Conservation (phyloP, 2,888 invertebrate genomes). For the Myathropa florea region DNA sequence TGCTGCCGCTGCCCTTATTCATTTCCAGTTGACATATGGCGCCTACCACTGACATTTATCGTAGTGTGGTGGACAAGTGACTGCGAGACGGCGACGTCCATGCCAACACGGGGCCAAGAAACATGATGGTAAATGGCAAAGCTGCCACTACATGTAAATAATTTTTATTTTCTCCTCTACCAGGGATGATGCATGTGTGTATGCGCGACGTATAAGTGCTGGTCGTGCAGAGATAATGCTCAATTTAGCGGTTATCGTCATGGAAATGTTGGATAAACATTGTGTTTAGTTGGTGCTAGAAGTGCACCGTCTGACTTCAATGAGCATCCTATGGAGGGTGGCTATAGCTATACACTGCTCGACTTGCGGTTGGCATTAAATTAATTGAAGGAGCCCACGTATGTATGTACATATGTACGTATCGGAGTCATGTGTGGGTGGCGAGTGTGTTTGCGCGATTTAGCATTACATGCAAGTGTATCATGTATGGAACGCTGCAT, state of each 20-base stretch:
- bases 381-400: neutral
- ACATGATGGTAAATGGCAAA: slow-evolving; percentile 31
- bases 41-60: slow-evolving; percentile 65
- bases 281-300: neutral
- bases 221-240: slow-evolving; percentile 53
- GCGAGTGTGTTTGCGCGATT: neutral
- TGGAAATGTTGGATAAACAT: slow-evolving; percentile 17
- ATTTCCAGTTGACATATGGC: slow-evolving; percentile 70
- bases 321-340: neutral
- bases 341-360: neutral
- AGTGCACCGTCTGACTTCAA: neutral
- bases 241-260: slow-evolving; percentile 49
- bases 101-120: slow-evolving; percentile 44
- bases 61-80: slow-evolving; percentile 60
- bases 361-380: neutral
- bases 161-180: slow-evolving; percentile 21
- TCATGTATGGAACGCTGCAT: neutral
- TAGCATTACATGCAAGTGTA: neutral
- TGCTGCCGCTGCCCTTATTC: slow-evolving; percentile 65
- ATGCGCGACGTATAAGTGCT: slow-evolving; percentile 24
- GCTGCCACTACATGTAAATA: slow-evolving; percentile 60
- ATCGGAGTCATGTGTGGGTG: too few relatives aligned
- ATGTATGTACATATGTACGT: neutral
- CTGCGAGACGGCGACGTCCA: slow-evolving; percentile 55
- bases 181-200: slow-evolving; percentile 27